phyloP scores from a whole-genome alignment of 1,140 invertebrate genomes.

The Melipona quadrifasciata region DNA sequence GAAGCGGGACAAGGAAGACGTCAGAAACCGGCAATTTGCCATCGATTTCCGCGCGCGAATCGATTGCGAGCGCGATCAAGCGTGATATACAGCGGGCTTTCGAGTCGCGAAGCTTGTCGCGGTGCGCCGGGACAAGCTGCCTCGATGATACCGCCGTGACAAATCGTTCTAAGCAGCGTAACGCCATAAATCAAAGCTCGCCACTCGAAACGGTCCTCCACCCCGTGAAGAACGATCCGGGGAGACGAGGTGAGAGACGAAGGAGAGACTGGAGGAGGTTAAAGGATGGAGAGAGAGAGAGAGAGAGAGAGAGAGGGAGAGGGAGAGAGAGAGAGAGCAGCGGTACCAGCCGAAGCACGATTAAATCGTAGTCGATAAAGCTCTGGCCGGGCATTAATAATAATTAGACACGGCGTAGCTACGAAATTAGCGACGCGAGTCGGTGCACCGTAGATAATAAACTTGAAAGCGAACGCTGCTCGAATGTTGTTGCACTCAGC shows the following conservation, averaged over 20 bases:
- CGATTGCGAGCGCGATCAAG: neutral
- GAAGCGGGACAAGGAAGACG: neutral
- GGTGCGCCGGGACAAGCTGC: constrained; percentile 6
- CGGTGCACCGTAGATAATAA: constrained; percentile 22
- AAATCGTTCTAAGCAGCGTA: constrained; percentile 51
- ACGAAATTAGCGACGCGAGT: constrained; percentile 24
- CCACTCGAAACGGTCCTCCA: constrained; percentile 14
- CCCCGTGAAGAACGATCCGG: constrained; percentile 1
- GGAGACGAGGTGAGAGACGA: neutral
- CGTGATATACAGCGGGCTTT: neutral
- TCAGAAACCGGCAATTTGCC: constrained; percentile 21
- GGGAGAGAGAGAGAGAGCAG: too few species aligned
- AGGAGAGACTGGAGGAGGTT: too few species aligned
- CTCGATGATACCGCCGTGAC: constrained; percentile 28
- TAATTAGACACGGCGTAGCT: constrained; percentile 40
- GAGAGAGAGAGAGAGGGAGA: too few species aligned
- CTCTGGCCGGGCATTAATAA: constrained; percentile 37
- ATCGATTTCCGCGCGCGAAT: neutral
- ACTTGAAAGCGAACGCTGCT: neutral
- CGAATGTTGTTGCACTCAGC: neutral
- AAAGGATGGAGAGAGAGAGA: neutral
- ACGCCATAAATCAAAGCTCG: constrained; percentile 46
- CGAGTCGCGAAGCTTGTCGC: neutral
- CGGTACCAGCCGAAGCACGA: neutral
- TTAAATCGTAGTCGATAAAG: constrained; percentile 49